These are phyloP conservation scores for Orthosia gothica DNA, from an alignment of 2,888 invertebrate species.

Conservation along the genomic window DNA sequence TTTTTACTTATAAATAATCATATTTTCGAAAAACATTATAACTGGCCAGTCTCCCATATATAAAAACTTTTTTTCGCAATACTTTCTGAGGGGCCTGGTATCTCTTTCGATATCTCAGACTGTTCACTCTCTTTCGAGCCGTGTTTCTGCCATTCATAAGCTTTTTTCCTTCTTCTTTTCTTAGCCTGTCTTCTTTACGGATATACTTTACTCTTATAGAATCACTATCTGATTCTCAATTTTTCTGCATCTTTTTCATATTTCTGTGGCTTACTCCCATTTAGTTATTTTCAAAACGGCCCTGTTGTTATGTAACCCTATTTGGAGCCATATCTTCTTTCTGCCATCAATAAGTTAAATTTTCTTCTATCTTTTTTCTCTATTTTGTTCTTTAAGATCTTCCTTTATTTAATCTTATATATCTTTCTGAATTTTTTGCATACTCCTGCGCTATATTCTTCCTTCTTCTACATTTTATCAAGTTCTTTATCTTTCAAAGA, in stretches of 20 bases:
- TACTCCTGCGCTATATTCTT: neutral
- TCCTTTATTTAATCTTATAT: neutral
- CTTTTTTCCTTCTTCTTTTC: neutral
- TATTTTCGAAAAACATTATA: too few species aligned
- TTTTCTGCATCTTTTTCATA: too few species aligned
- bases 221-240: too few species aligned
- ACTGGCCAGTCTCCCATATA: too few species aligned
- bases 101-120: neutral
- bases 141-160: neutral
- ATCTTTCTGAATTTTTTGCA: neutral
- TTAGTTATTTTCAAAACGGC: too few species aligned
- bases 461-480: neutral
- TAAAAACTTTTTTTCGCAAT: too few species aligned
- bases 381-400: neutral
- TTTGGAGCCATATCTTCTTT: neutral
- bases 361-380: neutral
- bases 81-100: too few species aligned
- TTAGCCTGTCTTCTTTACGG: too few species aligned
- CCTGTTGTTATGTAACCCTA: too few species aligned
- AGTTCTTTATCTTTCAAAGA: conserved; percentile 34
- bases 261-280: too few species aligned
- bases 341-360: neutral
- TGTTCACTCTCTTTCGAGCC: neutral
- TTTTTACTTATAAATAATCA: too few species aligned
- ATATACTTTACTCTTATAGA: too few species aligned